These are phyloP conservation scores for Cydia fagiglandana DNA, from an alignment of 1,140 invertebrate genomes.

Conservation along the genomic window DNA sequence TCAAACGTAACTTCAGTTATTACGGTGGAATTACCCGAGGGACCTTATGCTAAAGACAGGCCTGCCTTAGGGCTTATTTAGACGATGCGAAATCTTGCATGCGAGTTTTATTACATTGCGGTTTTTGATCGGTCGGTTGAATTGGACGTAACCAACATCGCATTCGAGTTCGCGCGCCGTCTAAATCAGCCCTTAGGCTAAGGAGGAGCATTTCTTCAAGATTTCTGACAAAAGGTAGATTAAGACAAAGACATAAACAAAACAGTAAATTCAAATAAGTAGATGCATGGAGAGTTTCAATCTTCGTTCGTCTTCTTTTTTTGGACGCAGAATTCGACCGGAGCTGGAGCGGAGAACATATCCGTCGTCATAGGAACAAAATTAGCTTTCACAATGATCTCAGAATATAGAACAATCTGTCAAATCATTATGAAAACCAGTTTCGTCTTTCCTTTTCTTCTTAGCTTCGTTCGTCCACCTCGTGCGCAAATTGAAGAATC, in stretches of 20 bases:
- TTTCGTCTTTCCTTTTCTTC: slow-evolving; percentile 82
- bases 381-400: slow-evolving; percentile 97
- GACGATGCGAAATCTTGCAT: too few relatives aligned
- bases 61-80: too few relatives aligned
- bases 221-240: too few relatives aligned
- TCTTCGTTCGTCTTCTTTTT: slow-evolving; percentile 23
- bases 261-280: not conserved
- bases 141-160: too few relatives aligned
- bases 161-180: too few relatives aligned
- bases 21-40: too few relatives aligned
- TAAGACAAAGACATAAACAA: not conserved
- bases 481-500: not conserved
- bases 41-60: too few relatives aligned
- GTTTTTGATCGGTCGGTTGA: too few relatives aligned
- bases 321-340: not conserved
- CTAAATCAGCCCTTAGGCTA: too few relatives aligned
- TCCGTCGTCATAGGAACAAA: slow-evolving; percentile 82
- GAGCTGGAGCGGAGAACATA: not conserved
- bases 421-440: slow-evolving; percentile 96
- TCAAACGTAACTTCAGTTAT: too few relatives aligned
- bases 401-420: slow-evolving; percentile 90
- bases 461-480: slow-evolving; percentile 44
- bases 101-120: too few relatives aligned
- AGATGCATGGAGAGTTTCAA: not conserved
- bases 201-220: too few relatives aligned